Percentiles rank a stretch among this genome's conserved stretches.
These are phyloP conservation scores for Cryptoleucopteryx plumbea DNA, from an alignment of 2,113 vertebrate genomes.

Conservation along the genomic window DNA sequence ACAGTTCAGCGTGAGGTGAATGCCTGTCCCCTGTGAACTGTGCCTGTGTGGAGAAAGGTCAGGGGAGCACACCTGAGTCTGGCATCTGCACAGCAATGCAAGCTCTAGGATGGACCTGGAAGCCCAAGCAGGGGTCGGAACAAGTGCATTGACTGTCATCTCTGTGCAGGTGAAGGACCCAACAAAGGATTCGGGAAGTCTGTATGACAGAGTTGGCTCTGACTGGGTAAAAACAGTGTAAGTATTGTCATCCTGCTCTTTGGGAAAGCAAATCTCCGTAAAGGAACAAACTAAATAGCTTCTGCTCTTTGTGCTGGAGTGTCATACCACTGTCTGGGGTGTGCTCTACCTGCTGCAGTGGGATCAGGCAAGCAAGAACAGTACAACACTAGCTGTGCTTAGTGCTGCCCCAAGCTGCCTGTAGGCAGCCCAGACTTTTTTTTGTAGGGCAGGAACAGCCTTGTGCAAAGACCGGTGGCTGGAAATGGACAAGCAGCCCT, in stretches of 20 bases:
- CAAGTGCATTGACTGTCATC: neutral
- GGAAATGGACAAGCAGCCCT: neutral
- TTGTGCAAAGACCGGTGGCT: neutral
- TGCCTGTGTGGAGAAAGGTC: neutral
- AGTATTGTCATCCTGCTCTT: slow-evolving; percentile 53
- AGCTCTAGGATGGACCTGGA: neutral
- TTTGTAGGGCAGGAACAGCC: neutral
- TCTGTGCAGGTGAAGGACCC: slow-evolving; percentile 71
- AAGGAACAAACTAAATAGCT: neutral
- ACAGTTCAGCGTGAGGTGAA: neutral
- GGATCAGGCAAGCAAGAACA: neutral
- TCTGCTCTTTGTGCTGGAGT: neutral
- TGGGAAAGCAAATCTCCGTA: neutral
- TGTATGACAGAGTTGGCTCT: slow-evolving; percentile 43
- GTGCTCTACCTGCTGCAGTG: neutral
- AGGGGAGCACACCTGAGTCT: neutral
- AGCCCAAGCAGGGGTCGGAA: neutral
- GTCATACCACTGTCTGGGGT: neutral
- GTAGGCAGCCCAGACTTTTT: neutral
- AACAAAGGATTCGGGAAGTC: rapidly evolving
- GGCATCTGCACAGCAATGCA: neutral
- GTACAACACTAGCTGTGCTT: neutral
- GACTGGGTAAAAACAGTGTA: slow-evolving; percentile 77
- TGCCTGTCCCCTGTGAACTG: neutral
- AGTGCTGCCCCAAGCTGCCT: neutral